A percentile compares a stretch with the other conserved stretches of the same genome.
These are phyloP conservation scores for Xenopus tropicalis DNA, from an alignment of 2,113 vertebrate species.

Conservation along the genomic window DNA sequence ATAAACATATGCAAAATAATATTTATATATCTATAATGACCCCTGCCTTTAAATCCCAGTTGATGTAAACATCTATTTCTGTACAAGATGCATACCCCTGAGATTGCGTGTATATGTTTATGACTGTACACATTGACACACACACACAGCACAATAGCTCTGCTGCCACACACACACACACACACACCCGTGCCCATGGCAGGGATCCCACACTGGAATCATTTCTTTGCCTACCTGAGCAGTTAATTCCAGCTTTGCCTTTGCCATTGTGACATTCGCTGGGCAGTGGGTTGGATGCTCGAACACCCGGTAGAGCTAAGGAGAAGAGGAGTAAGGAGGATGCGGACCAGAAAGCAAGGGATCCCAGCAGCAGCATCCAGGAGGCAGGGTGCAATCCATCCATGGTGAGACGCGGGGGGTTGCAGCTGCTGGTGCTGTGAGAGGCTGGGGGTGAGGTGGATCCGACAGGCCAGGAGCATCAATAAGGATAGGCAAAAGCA, in stretches of 20 bases:
- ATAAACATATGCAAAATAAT: too few relatives aligned
- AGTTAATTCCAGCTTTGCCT: constrained; percentile 56
- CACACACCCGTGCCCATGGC: background rate
- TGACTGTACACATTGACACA: too few relatives aligned
- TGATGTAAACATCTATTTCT: too few relatives aligned
- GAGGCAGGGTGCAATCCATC: constrained; percentile 44
- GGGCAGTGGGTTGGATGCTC: constrained; percentile 61
- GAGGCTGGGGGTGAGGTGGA: background rate
- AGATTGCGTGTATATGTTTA: too few relatives aligned
- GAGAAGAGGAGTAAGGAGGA: constrained; percentile 52
- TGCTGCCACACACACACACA: background rate
- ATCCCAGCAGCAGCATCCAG: constrained; percentile 43
- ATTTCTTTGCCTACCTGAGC: constrained; percentile 57
- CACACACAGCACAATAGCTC: background rate
- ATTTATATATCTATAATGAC: too few relatives aligned
- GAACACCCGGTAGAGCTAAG: constrained; percentile 51
- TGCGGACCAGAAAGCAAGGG: constrained; percentile 49
- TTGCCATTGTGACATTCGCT: constrained; percentile 64
- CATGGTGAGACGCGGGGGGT: constrained; percentile 37
- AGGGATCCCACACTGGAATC: background rate
- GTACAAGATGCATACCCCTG: too few relatives aligned
- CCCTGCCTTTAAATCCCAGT: too few relatives aligned
- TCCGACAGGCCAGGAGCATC: constrained; percentile 25
- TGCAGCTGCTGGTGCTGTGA: background rate
- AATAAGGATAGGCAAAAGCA: constrained; percentile 19